Conservation (phyloP, 2,797 vertebrate species). For the Anguilla anguilla region DNA sequence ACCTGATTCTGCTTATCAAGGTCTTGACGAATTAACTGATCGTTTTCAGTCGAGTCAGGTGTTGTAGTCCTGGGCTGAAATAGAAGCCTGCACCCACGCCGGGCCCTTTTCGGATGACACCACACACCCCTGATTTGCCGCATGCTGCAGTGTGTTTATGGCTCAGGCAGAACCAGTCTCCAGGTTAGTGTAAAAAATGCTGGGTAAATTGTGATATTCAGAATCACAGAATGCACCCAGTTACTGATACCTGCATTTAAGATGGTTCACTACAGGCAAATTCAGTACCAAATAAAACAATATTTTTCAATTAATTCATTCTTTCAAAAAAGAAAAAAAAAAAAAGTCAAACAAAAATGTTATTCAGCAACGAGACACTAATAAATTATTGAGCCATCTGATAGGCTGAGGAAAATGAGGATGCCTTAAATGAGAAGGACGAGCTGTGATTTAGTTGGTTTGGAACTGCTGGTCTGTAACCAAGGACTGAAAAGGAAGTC, state of each 20-base stretch:
- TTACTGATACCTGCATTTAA: not conserved
- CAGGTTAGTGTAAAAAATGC: not conserved
- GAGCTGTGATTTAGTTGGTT: not conserved
- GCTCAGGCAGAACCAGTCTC: not conserved
- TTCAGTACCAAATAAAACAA: not conserved
- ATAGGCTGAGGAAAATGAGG: not conserved
- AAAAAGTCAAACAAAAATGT: not conserved
- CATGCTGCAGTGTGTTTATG: not conserved
- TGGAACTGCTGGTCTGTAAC: not conserved
- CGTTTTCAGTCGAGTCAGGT: not conserved
- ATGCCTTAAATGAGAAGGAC: not conserved
- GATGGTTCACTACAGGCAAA: not conserved
- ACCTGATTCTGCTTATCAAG: not conserved
- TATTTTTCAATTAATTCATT: not conserved
- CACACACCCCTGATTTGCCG: not conserved
- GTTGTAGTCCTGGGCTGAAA: not conserved
- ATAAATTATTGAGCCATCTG: not conserved
- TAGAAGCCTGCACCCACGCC: not conserved
- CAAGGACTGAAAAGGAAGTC: conserved; percentile 55
- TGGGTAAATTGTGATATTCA: not conserved
- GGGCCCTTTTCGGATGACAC: not conserved
- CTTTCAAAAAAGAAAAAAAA: not conserved
- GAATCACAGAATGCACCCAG: not conserved
- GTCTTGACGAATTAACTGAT: not conserved
- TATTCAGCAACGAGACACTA: not conserved